Conservation (phyloP, 2,797 vertebrate genomes). For the Balearica regulorum region DNA sequence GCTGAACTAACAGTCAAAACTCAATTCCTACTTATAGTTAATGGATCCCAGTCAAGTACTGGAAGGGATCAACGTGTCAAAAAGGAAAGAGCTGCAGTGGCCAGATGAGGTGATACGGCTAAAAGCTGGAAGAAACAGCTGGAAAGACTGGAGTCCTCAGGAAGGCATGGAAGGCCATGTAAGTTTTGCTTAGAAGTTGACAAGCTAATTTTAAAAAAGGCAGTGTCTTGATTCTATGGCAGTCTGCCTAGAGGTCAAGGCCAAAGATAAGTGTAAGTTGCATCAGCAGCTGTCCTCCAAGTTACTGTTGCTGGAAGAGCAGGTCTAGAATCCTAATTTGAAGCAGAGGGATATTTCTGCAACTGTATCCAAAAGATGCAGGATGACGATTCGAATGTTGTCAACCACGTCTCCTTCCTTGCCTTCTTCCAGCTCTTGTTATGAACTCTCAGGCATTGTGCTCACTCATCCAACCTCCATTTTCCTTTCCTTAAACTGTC, state of each 20-base stretch:
- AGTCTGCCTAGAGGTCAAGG: not conserved
- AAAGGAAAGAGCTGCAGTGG: conserved; percentile 97
- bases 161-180: conserved; percentile 99
- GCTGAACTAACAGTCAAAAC: conserved; percentile 52
- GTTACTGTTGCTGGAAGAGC: not conserved
- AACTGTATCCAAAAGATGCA: not conserved
- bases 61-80: conserved; percentile 94
- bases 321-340: not conserved
- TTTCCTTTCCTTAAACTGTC: not conserved
- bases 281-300: not conserved
- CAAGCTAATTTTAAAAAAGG: not conserved
- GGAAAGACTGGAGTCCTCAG: conserved; percentile 98
- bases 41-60: conserved; percentile 92
- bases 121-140: conserved; percentile 93
- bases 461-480: not conserved
- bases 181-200: conserved; percentile 69
- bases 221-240: not conserved
- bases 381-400: not conserved
- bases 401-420: not conserved
- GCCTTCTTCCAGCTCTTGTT: not conserved
- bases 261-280: not conserved
- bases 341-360: not conserved
- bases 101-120: conserved; percentile 92
- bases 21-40: conserved; percentile 52
- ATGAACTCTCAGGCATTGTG: not conserved